Percentiles rank a stretch among this genome's conserved stretches.
These are phyloP conservation scores for Morone saxatilis DNA, from an alignment of 2,113 vertebrate genomes.

Conservation along the genomic window DNA sequence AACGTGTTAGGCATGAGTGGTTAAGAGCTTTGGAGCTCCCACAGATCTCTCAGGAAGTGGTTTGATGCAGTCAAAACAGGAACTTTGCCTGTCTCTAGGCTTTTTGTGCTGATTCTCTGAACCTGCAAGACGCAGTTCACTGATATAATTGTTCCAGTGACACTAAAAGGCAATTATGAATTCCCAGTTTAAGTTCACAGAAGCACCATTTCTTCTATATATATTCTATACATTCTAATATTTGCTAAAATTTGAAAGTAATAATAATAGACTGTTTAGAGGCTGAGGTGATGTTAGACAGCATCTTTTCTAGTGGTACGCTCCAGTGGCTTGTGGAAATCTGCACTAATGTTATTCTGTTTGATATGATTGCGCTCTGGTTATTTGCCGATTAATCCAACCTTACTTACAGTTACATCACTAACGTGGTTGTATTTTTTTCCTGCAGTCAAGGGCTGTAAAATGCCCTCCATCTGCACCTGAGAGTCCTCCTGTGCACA, in stretches of 20 bases:
- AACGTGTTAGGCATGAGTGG: conserved; percentile 16
- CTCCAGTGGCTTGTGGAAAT: not conserved
- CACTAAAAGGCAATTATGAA: conserved; percentile 6
- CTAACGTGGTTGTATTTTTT: conserved; percentile 4
- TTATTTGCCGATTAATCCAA: conserved; percentile 31
- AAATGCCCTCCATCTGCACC: conserved; percentile 79
- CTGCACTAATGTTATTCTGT: conserved; percentile 15
- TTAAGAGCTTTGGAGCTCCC: conserved; percentile 26
- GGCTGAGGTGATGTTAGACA: not conserved
- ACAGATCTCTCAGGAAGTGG: conserved; percentile 23
- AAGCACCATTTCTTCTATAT: not conserved
- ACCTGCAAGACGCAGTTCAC: not conserved
- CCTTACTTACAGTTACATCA: conserved; percentile 7
- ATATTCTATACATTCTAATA: not conserved
- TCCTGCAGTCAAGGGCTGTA: conserved; percentile 67
- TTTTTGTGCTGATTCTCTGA: conserved; percentile 1
- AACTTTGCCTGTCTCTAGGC: not conserved
- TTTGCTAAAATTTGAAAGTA: not conserved
- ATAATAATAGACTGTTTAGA: not conserved
- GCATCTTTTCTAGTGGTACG: not conserved
- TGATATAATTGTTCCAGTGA: not conserved
- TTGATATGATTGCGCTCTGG: not conserved
- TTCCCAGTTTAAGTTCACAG: not conserved
- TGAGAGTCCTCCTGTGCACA: conserved; percentile 79
- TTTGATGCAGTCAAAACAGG: not conserved